Evolutionary conservation across 2,888 invertebrate genomes (phyloP).

Genomic region (Pedicia rivosa): DNA sequence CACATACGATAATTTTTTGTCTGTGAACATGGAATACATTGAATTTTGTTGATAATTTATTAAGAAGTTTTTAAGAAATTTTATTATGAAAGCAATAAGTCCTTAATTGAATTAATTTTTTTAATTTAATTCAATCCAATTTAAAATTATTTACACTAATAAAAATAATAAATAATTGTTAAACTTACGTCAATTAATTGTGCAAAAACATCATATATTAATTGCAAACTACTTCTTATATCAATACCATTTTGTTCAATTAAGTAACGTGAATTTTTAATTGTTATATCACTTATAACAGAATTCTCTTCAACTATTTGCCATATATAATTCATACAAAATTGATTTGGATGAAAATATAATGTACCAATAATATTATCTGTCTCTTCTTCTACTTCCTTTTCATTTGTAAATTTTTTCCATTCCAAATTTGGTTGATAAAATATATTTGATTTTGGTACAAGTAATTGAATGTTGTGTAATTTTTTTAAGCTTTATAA

Average conservation of each 20-base stretch:
- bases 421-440: slow-evolving; percentile 45
- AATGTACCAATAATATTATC: slow-evolving; percentile 28
- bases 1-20: too few relatives aligned
- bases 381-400: slow-evolving; percentile 5
- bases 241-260: slow-evolving; percentile 52
- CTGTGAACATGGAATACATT: too few relatives aligned
- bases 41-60: too few relatives aligned
- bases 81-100: background rate
- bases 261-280: slow-evolving; percentile 26
- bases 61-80: too few relatives aligned
- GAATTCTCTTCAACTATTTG: slow-evolving; percentile 25
- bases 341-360: slow-evolving; percentile 28
- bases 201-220: slow-evolving; percentile 78
- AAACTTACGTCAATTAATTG: slow-evolving; percentile 39
- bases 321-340: slow-evolving; percentile 30
- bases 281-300: slow-evolving; percentile 18
- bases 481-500: slow-evolving; percentile 26
- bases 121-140: background rate
- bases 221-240: slow-evolving; percentile 81
- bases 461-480: slow-evolving; percentile 27
- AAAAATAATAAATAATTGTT: background rate
- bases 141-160: background rate
- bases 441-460: slow-evolving; percentile 34
- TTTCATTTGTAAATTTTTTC: slow-evolving; percentile 13
- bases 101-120: background rate